A percentile compares a stretch with the other conserved stretches of the same genome.
Evolutionary conservation across 2,113 vertebrate genomes (phyloP).

Genomic region (Poeciliopsis turrubarensis): DNA sequence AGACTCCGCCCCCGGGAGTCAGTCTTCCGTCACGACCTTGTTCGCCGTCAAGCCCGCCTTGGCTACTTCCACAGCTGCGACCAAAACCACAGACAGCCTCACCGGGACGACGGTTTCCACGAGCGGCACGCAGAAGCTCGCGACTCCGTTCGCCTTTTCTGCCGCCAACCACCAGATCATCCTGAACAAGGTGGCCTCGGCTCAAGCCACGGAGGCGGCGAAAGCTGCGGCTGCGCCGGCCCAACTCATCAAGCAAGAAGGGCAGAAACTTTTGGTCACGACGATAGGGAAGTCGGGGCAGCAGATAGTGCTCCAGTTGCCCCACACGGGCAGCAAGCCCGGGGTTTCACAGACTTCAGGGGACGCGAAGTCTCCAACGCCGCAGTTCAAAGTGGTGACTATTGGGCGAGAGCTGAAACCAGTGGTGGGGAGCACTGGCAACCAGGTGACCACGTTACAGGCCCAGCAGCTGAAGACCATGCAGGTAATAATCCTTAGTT

Average conservation of each 20-base stretch:
- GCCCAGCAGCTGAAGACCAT: slow-evolving; percentile 94
- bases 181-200: slow-evolving; percentile 89
- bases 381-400: slow-evolving; percentile 94
- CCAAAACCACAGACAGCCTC: slow-evolving; percentile 72
- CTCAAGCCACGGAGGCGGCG: slow-evolving; percentile 82
- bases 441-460: slow-evolving; percentile 88
- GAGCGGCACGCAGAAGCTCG: slow-evolving; percentile 86
- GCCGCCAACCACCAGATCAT: slow-evolving; percentile 93
- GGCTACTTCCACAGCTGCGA: slow-evolving; percentile 61
- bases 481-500: slow-evolving; percentile 80
- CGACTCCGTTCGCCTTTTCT: slow-evolving; percentile 87
- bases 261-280: slow-evolving; percentile 94
- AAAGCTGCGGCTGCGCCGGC: slow-evolving; percentile 77
- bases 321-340: slow-evolving; percentile 85
- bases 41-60: slow-evolving; percentile 78
- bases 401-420: slow-evolving; percentile 91
- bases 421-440: slow-evolving; percentile 82
- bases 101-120: slow-evolving; percentile 56
- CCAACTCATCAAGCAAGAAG: slow-evolving; percentile 90
- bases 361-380: slow-evolving; percentile 84
- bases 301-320: slow-evolving; percentile 90
- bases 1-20: slow-evolving; percentile 74
- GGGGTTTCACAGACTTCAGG: slow-evolving; percentile 76
- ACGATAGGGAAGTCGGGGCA: slow-evolving; percentile 91
- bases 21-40: slow-evolving; percentile 72